These are phyloP conservation scores for Zapus hudsonius DNA, from an alignment of 2,113 vertebrate species.

Conservation along the genomic window DNA sequence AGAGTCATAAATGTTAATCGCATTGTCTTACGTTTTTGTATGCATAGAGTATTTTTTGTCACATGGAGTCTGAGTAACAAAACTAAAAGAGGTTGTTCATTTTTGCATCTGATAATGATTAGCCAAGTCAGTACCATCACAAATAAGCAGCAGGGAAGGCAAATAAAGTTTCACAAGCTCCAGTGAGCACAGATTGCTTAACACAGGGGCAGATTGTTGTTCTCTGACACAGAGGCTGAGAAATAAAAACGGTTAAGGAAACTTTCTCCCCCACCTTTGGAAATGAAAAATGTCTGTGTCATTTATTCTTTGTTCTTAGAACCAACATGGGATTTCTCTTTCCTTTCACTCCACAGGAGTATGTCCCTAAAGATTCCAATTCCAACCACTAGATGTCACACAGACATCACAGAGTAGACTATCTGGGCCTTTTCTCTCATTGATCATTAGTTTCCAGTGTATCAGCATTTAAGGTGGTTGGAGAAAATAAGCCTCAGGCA, in stretches of 20 bases:
- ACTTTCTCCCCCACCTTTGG: not conserved
- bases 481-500: not conserved
- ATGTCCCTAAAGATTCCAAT: conserved; percentile 53
- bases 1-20: not conserved
- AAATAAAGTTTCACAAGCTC: not conserved
- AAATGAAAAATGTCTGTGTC: not conserved
- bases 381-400: conserved; percentile 74
- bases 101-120: conserved; percentile 27
- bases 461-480: conserved; percentile 74
- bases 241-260: conserved; percentile 30
- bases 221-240: not conserved
- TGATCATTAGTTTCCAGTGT: not conserved
- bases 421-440: fast-evolving
- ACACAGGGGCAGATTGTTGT: not conserved
- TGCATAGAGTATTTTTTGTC: not conserved
- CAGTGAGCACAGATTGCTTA: not conserved
- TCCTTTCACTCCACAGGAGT: not conserved
- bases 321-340: not conserved
- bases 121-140: not conserved
- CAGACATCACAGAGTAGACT: conserved; percentile 53
- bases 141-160: not conserved
- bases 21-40: not conserved
- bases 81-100: not conserved
- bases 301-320: not conserved
- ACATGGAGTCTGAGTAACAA: not conserved